Evolutionary conservation across 2,888 invertebrate species (phyloP), one percentile per base, ranked within the genome.

Genomic region (Parnassius smintheus): DNA sequence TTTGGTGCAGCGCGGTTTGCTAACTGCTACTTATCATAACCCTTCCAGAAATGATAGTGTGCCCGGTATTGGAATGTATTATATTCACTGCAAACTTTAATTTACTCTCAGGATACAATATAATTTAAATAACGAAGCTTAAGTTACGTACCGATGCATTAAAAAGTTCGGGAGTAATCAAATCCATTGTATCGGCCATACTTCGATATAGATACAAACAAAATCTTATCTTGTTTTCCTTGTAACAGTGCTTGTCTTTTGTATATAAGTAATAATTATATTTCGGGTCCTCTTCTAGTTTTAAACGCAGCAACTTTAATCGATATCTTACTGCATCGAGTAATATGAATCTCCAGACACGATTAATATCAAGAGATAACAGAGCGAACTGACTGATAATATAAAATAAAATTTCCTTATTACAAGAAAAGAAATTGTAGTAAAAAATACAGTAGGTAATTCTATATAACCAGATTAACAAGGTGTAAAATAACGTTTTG

Each of bases 281-380:
- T 18, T 79, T 77, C 0, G 82, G 79, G 48, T 71, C 68, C 63
- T 90, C 89, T 58, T 83, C 79, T 48, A 91, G 67, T 56, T 88
- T 76, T 25, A 72, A 56, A 0, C 86, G 77, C 0, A 91, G 75
- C 2, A 83, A 68, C 56, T 76, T 81, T 42, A 91, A 72, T 46
- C 91, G 78, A 66, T 80, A 81, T 41, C 88, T 75, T 13, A 89
- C 70, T 9, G 78, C 72, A 66, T 88, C 83, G 52, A 86, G 82
- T 12, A 90, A 46, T 12, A 82, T 69, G 61, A 82, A 86, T 49
- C 91, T 75, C 90, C 54, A 60, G 9, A 60, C 55, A 18, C 60
- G 54, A 41, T 60, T 60, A 41, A 86, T 67, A 72, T 91, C 90
- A 11, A 91, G 74, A 12, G 85, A 81, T 4, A 86, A 66, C 2